Percentiles rank a stretch among this genome's conserved stretches.
Evolutionary conservation across 1,140 invertebrate genomes (phyloP).

Genomic region (Druon quercuslanigerum): DNA sequence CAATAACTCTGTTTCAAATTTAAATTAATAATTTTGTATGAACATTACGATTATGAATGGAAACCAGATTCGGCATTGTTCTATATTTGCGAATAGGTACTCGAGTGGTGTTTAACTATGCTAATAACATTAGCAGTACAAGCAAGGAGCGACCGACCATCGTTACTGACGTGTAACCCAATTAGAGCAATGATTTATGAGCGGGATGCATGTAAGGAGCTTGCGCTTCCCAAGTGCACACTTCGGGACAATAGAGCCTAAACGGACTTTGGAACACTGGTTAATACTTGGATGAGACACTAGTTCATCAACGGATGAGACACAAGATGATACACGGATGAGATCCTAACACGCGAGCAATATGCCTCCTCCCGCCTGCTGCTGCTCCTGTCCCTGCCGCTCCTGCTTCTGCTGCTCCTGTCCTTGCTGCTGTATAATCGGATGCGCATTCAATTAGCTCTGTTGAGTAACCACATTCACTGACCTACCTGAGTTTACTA

Average conservation of each 20-base stretch:
- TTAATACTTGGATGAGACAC: not conserved
- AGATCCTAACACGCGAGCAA: not conserved
- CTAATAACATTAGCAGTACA: conserved; percentile 1
- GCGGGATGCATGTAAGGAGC: conserved; percentile 13
- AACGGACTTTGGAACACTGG: conserved; percentile 5
- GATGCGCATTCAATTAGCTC: not conserved
- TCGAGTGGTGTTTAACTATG: not conserved
- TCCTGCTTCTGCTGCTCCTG: too few species aligned
- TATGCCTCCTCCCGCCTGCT: not conserved
- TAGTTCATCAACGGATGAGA: too few species aligned
- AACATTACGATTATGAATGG: too few species aligned
- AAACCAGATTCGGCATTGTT: too few species aligned
- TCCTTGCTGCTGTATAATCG: too few species aligned
- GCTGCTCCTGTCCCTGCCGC: too few species aligned
- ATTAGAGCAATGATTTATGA: conserved; percentile 15
- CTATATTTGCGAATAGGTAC: too few species aligned
- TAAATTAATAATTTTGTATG: too few species aligned
- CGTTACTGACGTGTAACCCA: conserved; percentile 25
- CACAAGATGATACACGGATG: not conserved
- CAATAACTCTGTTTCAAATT: too few species aligned
- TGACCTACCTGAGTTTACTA: not conserved
- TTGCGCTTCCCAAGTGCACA: conserved; percentile 16
- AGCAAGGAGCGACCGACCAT: not conserved
- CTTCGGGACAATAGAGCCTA: conserved; percentile 7
- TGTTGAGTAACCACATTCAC: conserved; percentile 1